Conservation (phyloP, 2,888 invertebrate species). For the Chymomyza procnemis region DNA sequence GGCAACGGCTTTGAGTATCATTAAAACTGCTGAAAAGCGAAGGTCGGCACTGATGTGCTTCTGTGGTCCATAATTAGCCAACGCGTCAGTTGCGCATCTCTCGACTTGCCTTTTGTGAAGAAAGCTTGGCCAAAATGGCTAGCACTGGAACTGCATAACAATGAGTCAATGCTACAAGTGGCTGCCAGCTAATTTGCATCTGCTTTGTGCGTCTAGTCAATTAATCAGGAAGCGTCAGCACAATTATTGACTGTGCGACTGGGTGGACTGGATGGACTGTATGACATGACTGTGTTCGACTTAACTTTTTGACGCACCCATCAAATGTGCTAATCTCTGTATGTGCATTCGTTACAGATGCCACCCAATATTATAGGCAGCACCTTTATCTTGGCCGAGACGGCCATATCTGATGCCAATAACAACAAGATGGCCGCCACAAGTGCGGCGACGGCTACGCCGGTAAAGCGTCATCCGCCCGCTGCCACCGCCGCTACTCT, state of each 20-base stretch:
- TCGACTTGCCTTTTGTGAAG: slow-evolving; percentile 45
- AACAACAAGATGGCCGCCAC: slow-evolving; percentile 60
- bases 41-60: slow-evolving; percentile 49
- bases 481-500: slow-evolving; percentile 25
- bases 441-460: slow-evolving; percentile 28
- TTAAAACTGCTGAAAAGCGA: slow-evolving; percentile 53
- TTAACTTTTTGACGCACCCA: background rate
- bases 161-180: background rate
- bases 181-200: slow-evolving; percentile 47
- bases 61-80: slow-evolving; percentile 57
- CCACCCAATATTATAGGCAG: slow-evolving; percentile 83
- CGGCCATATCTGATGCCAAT: slow-evolving; percentile 74
- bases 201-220: slow-evolving; percentile 32
- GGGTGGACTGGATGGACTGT: too few relatives aligned
- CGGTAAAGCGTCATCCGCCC: slow-evolving; percentile 27
- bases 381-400: slow-evolving; percentile 80
- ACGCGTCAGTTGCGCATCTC: background rate
- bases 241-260: too few relatives aligned
- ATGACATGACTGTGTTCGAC: slow-evolving; percentile 11
- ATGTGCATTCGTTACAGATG: slow-evolving; percentile 77
- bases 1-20: slow-evolving; percentile 39
- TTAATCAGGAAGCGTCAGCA: slow-evolving; percentile 57
- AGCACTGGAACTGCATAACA: background rate
- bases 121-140: slow-evolving; percentile 26
- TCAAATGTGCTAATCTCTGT: slow-evolving; percentile 6